Evolutionary conservation across 2,113 vertebrate species (phyloP).

Genomic region (Cyprichromis sp.): DNA sequence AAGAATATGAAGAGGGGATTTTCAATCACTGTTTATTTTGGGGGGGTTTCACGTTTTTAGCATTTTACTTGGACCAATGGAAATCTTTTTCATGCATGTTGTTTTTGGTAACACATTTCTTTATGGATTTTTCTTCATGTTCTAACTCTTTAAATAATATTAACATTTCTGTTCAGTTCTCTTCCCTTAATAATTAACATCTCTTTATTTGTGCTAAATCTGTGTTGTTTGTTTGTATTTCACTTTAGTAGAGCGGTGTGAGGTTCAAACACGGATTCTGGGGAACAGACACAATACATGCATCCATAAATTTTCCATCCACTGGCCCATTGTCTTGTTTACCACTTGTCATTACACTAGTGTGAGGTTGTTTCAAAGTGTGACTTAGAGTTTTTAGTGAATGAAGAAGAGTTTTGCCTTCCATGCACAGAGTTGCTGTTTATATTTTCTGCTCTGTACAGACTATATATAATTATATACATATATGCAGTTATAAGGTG

Average conservation of each 20-base stretch:
- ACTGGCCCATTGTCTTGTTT: neutral
- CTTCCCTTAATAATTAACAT: neutral
- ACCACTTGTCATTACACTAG: neutral
- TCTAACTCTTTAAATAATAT: neutral
- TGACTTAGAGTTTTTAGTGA: neutral
- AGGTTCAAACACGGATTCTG: neutral
- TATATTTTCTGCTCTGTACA: conserved; percentile 41
- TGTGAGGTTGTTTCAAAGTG: neutral
- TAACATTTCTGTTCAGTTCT: neutral
- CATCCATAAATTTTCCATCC: neutral
- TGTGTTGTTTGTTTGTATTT: neutral
- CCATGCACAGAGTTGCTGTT: neutral
- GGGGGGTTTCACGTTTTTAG: neutral
- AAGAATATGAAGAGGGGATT: neutral
- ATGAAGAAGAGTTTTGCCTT: conserved; percentile 2
- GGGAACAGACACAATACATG: neutral
- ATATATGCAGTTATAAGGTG: neutral
- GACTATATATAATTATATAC: conserved; percentile 25
- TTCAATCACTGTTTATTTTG: neutral
- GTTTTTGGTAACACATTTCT: neutral
- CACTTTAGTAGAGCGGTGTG: neutral
- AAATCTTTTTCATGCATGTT: neutral
- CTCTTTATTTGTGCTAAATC: neutral
- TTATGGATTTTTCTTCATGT: neutral
- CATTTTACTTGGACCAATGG: neutral